phyloP scores from a whole-genome alignment of 2,113 vertebrate species.

The Podocnemis expansa region DNA sequence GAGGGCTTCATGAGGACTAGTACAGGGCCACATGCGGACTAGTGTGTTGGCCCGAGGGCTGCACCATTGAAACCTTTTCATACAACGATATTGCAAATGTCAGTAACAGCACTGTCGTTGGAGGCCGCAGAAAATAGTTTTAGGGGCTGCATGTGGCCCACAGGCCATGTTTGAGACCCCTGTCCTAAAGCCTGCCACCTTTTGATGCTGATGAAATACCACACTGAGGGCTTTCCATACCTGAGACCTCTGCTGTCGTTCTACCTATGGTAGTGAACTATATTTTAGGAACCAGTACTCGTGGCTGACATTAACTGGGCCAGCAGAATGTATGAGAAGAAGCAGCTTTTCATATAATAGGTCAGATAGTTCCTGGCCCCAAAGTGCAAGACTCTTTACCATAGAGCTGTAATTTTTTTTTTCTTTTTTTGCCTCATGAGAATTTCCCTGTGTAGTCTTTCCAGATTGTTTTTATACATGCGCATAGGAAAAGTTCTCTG shows the following conservation, averaged over 20 bases:
- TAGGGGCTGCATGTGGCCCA: too few relatives aligned
- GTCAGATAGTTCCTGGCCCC: neutral
- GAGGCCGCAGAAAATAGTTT: too few relatives aligned
- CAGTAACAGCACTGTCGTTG: too few relatives aligned
- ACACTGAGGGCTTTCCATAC: neutral
- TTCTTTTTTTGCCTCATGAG: neutral
- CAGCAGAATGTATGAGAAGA: neutral
- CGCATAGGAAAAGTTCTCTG: accelerated
- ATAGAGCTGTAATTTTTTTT: neutral
- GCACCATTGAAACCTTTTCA: too few relatives aligned
- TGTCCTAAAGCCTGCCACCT: conserved; percentile 5
- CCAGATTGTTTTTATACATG: neutral
- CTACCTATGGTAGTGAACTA: neutral
- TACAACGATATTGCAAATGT: too few relatives aligned
- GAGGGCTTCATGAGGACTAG: too few relatives aligned
- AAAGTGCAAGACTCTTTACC: neutral
- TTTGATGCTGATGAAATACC: neutral
- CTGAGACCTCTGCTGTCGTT: neutral
- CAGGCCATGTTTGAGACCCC: too few relatives aligned
- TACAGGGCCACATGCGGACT: too few relatives aligned
- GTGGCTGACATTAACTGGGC: neutral
- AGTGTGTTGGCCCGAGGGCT: too few relatives aligned
- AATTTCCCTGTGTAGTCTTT: neutral
- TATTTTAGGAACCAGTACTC: neutral
- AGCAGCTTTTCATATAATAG: neutral